Percentiles rank a stretch among this genome's conserved stretches.
Conservation (phyloP, 2,113 vertebrate species). For the Vanacampus margaritifer region DNA sequence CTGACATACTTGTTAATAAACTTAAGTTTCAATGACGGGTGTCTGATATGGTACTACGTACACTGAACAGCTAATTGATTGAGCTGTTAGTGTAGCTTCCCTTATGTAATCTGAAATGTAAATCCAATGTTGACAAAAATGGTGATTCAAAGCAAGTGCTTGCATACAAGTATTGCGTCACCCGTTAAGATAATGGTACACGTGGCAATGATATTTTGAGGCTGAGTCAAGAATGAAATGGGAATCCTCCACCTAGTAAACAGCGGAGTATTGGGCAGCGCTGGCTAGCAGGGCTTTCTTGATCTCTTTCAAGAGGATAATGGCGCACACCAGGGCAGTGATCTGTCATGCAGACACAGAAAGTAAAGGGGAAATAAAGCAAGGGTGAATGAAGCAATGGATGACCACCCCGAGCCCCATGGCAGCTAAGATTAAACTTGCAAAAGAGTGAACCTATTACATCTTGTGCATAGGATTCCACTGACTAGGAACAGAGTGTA, state of each 20-base stretch:
- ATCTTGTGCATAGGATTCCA: too few species aligned
- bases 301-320: constrained; percentile 39
- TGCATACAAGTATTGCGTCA: background rate
- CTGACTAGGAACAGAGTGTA: too few species aligned
- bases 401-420: background rate
- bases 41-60: background rate
- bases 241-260: constrained; percentile 34
- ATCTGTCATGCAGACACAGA: constrained; percentile 45
- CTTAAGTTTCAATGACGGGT: background rate
- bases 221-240: background rate
- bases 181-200: background rate
- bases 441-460: background rate
- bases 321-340: constrained; percentile 34
- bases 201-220: background rate
- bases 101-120: background rate
- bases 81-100: background rate
- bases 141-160: background rate
- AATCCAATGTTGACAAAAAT: background rate
- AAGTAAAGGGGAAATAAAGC: constrained; percentile 29
- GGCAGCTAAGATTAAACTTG: background rate
- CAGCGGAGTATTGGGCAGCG: constrained; percentile 1
- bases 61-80: background rate
- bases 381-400: background rate
- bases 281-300: constrained; percentile 17
- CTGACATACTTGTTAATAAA: background rate